Percentiles rank a stretch among this genome's conserved stretches.
Conservation (phyloP, 2,113 vertebrate species). For the Parus major region DNA sequence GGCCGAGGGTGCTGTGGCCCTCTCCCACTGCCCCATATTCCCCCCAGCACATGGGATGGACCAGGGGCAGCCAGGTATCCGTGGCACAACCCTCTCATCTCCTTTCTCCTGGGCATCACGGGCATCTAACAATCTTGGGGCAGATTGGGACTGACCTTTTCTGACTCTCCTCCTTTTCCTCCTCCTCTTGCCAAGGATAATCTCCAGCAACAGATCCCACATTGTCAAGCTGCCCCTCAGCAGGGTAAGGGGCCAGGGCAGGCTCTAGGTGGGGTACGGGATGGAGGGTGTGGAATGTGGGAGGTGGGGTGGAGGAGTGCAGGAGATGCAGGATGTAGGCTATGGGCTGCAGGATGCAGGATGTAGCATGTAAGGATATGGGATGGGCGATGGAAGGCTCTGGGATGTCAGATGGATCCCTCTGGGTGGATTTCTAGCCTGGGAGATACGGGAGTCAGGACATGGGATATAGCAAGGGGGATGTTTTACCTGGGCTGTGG, state of each 20-base stretch:
- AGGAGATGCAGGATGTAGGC: background rate
- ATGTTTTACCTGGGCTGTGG: background rate
- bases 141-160: background rate
- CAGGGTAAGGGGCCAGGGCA: constrained; percentile 84
- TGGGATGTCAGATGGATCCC: background rate
- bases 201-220: constrained; percentile 98
- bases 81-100: fast-evolving
- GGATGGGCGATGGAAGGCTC: fast-evolving
- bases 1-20: background rate
- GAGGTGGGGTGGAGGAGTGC: background rate
- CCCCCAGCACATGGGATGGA: fast-evolving
- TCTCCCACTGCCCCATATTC: fast-evolving
- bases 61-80: fast-evolving
- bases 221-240: constrained; percentile 98
- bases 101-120: fast-evolving
- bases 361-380: background rate
- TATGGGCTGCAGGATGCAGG: background rate
- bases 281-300: background rate
- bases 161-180: background rate
- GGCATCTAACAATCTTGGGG: fast-evolving
- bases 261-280: fast-evolving
- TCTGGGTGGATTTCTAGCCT: background rate
- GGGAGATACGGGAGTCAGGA: background rate
- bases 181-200: constrained; percentile 83
- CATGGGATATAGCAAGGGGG: fast-evolving